These are phyloP conservation scores for Drosophila niveifrons DNA, from an alignment of 2,888 invertebrate genomes.

Conservation along the genomic window DNA sequence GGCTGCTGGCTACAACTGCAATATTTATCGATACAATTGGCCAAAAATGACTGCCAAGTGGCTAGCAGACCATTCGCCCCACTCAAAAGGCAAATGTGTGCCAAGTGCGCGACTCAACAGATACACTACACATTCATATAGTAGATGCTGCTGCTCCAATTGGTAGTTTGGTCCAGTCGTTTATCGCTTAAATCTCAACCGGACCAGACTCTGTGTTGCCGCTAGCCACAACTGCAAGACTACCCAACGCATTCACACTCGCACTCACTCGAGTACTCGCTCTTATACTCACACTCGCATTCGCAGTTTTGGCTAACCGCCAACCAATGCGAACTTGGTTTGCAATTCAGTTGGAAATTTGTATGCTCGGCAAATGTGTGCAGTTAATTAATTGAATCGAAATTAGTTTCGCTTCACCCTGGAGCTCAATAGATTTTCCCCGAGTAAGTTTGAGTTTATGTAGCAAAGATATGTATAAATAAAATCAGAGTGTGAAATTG, in stretches of 20 bases:
- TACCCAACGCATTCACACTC: conserved; percentile 24
- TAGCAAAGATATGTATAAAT: too few relatives aligned
- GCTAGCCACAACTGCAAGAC: conserved; percentile 24
- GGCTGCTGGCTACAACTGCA: conserved; percentile 46
- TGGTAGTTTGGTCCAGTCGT: conserved; percentile 49
- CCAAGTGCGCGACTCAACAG: conserved; percentile 56
- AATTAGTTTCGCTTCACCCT: conserved; percentile 40
- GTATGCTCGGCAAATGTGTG: conserved; percentile 33
- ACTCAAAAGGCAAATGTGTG: conserved; percentile 48
- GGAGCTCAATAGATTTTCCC: background rate
- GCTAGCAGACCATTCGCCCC: conserved; percentile 42
- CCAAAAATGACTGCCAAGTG: conserved; percentile 57
- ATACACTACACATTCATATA: conserved; percentile 14
- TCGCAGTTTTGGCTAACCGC: conserved; percentile 50
- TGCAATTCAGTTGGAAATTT: conserved; percentile 13
- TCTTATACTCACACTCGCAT: too few relatives aligned
- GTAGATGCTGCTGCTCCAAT: conserved; percentile 30
- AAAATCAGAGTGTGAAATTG: background rate
- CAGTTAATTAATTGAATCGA: conserved; percentile 64
- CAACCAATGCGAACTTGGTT: conserved; percentile 40
- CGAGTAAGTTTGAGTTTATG: background rate
- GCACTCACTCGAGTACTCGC: background rate
- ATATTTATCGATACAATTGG: conserved; percentile 68
- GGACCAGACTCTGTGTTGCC: conserved; percentile 23
- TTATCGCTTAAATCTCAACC: conserved; percentile 54